A percentile compares a stretch with the other conserved stretches of the same genome.
phyloP scores from a whole-genome alignment of 2,888 invertebrate genomes.

The Campaea margaritaria region DNA sequence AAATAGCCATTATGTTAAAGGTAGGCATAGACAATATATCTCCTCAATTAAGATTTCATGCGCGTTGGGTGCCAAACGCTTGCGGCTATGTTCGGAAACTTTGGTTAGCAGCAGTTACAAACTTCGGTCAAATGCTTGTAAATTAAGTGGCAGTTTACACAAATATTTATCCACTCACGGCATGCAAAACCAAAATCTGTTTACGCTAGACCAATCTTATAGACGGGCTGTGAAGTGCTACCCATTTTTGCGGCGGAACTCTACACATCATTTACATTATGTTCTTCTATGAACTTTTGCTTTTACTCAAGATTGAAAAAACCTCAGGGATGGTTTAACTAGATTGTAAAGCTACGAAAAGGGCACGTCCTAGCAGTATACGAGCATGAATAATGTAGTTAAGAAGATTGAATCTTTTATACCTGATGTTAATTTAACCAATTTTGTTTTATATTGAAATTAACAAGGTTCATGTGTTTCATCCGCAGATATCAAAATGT shows the following conservation, averaged over 20 bases:
- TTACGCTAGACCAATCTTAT: conserved; percentile 1
- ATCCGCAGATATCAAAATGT: too few relatives aligned
- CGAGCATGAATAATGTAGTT: too few relatives aligned
- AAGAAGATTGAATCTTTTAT: too few relatives aligned
- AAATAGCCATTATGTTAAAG: background rate
- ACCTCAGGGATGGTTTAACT: too few relatives aligned
- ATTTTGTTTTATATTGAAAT: too few relatives aligned
- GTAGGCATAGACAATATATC: background rate
- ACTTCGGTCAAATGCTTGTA: conserved; percentile 8
- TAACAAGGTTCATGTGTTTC: too few relatives aligned
- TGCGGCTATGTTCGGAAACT: background rate
- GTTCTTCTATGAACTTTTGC: too few relatives aligned
- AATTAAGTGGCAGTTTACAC: conserved; percentile 8
- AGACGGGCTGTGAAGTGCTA: background rate
- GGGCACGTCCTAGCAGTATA: too few relatives aligned
- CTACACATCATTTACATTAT: too few relatives aligned
- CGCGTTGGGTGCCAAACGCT: background rate
- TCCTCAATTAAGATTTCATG: background rate
- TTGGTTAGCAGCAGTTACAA: conserved; percentile 4
- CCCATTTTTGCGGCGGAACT: background rate
- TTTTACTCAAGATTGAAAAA: too few relatives aligned
- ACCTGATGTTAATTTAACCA: too few relatives aligned
- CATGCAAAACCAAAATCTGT: conserved; percentile 13
- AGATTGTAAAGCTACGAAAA: too few relatives aligned
- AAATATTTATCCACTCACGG: conserved; percentile 18